These are phyloP conservation scores for Glandiceps talaboti DNA, from an alignment of 53 echinoderm and acorn worm genomes.

Conservation along the genomic window DNA sequence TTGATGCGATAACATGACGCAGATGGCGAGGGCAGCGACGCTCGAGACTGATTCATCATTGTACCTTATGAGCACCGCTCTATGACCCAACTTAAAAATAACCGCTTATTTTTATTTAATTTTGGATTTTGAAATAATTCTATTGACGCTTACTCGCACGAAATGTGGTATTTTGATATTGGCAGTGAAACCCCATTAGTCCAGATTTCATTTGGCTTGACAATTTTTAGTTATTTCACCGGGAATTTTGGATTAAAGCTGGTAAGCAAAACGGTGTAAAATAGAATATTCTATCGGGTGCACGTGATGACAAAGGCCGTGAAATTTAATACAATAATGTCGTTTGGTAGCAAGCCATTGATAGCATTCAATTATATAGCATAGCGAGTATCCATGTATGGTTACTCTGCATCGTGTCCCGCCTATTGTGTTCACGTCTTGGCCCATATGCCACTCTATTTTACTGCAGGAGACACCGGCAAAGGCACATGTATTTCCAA, in stretches of 20 bases:
- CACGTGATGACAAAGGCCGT: background rate
- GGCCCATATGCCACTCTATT: background rate
- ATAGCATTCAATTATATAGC: background rate
- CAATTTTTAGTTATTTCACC: background rate
- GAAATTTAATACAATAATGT: background rate
- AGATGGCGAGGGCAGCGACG: background rate
- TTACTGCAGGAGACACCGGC: background rate
- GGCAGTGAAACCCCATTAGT: background rate
- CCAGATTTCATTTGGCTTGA: background rate
- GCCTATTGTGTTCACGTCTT: background rate
- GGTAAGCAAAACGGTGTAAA: background rate
- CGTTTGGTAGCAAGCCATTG: background rate
- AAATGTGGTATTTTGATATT: background rate
- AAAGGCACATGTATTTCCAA: too few relatives aligned
- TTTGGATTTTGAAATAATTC: background rate
- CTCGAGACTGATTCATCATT: background rate
- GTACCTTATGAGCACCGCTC: background rate
- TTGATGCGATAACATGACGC: background rate
- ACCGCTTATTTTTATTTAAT: background rate
- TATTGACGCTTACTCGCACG: background rate
- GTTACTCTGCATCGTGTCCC: background rate
- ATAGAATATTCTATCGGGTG: background rate
- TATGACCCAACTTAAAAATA: background rate
- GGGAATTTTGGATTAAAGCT: background rate
- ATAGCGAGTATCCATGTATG: background rate